Evolutionary conservation across 2,113 vertebrate genomes (phyloP), one percentile per base, ranked within the genome.

Genomic region (Dolichallabes microphthalmus): DNA sequence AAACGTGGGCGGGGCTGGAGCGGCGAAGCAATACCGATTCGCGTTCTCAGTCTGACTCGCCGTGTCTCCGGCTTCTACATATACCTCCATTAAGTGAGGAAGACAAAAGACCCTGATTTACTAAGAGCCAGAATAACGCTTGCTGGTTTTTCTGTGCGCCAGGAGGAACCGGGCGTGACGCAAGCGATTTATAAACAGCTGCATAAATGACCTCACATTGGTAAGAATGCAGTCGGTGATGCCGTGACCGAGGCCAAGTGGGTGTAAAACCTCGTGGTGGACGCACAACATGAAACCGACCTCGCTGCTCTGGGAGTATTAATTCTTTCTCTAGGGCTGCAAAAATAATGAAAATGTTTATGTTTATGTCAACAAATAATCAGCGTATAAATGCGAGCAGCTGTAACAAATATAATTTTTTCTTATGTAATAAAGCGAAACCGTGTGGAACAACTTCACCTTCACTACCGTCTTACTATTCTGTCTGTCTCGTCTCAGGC

Each of bases 11-110:
- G 75, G 82, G 83, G 81, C 87, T 90, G 82, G 82, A 92, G 90
- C 92, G 91, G 90, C 90, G 89, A 92, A 95, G 93, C 94, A 95
- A 94, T 95, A 95, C 85, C 69, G 86, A 85, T 27, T 76, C 85
- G 63, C 35, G 60, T 84, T 45, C 35, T 57, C 12, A 64, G 17
- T 64, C 63, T 30, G 35, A 64, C 11, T 68, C 45, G 32, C 39
- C 61, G 35, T 52, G 55, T 60, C 58, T 87, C 58, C 73, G 90
- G 88, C 89, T 89, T 90, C 87, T 90, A 86, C 88, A 64, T 91
- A 89, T 91, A 94, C 93, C 93, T 93, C 91, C 86, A 90, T 86
- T 90, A 90, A 89, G 88, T 85, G 85, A 86, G 63, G 45, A 75
- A 32, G 17, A 57, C 27, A 2, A 25, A 25, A 39, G 76, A 55